A percentile compares a stretch with the other conserved stretches of the same genome.
Conservation (phyloP, 2,797 vertebrate genomes). For the Coregonus sp. region DNA sequence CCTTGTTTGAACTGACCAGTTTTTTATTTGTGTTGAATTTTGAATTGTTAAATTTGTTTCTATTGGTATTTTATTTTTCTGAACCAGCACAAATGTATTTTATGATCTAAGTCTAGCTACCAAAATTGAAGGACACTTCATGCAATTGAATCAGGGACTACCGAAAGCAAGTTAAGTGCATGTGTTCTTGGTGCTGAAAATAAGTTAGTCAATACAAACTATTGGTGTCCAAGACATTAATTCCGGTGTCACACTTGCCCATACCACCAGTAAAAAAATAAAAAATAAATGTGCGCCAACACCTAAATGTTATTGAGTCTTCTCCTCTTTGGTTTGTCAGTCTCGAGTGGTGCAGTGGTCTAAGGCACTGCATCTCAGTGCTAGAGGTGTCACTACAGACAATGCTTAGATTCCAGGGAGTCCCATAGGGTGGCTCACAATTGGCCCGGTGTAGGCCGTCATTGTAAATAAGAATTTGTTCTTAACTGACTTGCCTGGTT, state of each 20-base stretch:
- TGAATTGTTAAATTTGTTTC: not conserved
- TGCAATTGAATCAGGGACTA: not conserved
- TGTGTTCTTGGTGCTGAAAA: not conserved
- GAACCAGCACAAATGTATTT: not conserved
- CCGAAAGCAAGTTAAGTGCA: not conserved
- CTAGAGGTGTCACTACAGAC: too few species aligned
- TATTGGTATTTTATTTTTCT: not conserved
- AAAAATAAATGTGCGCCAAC: not conserved
- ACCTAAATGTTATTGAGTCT: not conserved
- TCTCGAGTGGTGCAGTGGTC: too few species aligned
- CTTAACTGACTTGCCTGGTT: too few species aligned
- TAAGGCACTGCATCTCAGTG: too few species aligned
- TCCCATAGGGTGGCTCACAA: too few species aligned
- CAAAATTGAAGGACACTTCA: not conserved
- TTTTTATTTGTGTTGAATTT: not conserved
- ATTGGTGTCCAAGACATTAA: not conserved
- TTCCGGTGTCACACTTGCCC: not conserved
- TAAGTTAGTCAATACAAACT: too few species aligned
- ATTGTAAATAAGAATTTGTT: too few species aligned
- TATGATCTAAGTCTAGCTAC: not conserved
- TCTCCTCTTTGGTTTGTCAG: not conserved
- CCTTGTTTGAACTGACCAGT: not conserved
- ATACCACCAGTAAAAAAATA: not conserved
- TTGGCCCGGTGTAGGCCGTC: too few species aligned
- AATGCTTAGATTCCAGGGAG: too few species aligned